A percentile compares a stretch with the other conserved stretches of the same genome.
phyloP scores from a whole-genome alignment of 2,113 vertebrate genomes.

The Tyto alba region DNA sequence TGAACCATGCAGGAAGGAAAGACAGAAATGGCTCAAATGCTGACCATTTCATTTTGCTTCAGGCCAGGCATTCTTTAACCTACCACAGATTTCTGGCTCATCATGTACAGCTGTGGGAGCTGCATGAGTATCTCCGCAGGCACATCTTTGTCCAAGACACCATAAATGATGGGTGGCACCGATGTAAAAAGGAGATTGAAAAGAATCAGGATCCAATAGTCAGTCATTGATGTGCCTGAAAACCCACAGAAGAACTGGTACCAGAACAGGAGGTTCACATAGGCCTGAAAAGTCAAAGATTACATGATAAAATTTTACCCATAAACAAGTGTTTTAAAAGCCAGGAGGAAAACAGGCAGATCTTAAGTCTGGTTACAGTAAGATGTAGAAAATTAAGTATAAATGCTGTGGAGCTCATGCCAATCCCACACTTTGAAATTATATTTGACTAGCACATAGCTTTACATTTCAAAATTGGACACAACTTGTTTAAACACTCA shows the following conservation, averaged over 20 bases:
- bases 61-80: not conserved
- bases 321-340: not conserved
- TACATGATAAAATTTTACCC: not conserved
- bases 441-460: not conserved
- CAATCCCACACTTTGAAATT: not conserved
- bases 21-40: not conserved
- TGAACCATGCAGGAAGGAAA: not conserved
- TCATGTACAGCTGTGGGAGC: conserved; percentile 74
- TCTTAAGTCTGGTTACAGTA: not conserved
- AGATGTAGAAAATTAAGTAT: not conserved
- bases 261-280: conserved; percentile 82
- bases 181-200: conserved; percentile 84
- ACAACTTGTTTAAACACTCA: conserved; percentile 1
- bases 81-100: conserved; percentile 73
- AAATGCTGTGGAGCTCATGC: not conserved
- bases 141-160: conserved; percentile 76
- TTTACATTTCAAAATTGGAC: not conserved
- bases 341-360: not conserved
- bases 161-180: conserved; percentile 75
- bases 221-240: conserved; percentile 80
- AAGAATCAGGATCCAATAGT: conserved; percentile 82
- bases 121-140: conserved; percentile 73
- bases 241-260: conserved; percentile 84
- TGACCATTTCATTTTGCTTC: not conserved
- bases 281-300: conserved; percentile 68